Evolutionary conservation across 2,888 invertebrate genomes (phyloP).

Genomic region (Hipparchia semele): DNA sequence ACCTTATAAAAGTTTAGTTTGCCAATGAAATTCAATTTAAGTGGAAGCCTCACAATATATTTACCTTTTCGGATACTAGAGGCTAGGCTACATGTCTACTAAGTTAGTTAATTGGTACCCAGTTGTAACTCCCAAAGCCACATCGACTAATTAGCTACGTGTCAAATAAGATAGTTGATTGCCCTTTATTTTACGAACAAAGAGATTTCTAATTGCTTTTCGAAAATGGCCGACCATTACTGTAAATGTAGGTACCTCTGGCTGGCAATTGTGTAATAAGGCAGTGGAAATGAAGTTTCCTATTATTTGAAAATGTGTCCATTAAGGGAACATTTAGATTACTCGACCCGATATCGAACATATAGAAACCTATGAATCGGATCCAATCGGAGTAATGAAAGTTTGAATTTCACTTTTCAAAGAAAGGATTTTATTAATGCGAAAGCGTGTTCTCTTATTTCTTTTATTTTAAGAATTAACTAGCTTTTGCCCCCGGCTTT

Average conservation of each 20-base stretch:
- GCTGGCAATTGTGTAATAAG: conserved; percentile 15
- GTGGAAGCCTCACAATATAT: neutral
- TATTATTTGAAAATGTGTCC: conserved; percentile 3
- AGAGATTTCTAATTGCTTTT: conserved; percentile 19
- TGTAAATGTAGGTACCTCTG: neutral
- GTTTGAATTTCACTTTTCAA: too few species aligned
- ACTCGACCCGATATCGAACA: neutral
- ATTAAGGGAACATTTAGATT: neutral
- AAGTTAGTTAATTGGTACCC: neutral
- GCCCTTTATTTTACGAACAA: conserved; percentile 15
- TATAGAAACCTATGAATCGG: too few species aligned
- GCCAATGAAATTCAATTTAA: too few species aligned
- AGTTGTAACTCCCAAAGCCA: conserved; percentile 1
- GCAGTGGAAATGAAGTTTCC: conserved; percentile 8
- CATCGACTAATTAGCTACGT: conserved; percentile 11
- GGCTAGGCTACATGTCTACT: neutral
- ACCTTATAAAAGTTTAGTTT: too few species aligned
- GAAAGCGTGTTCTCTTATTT: too few species aligned
- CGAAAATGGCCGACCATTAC: conserved; percentile 17
- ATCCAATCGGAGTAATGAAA: too few species aligned
- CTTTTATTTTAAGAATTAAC: neutral
- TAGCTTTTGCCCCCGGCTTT: too few species aligned
- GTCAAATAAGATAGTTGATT: conserved; percentile 21
- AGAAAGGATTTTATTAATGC: too few species aligned
- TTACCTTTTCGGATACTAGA: neutral